Evolutionary conservation across 1,140 invertebrate species (phyloP).

Genomic region (Listronotus oregonensis): DNA sequence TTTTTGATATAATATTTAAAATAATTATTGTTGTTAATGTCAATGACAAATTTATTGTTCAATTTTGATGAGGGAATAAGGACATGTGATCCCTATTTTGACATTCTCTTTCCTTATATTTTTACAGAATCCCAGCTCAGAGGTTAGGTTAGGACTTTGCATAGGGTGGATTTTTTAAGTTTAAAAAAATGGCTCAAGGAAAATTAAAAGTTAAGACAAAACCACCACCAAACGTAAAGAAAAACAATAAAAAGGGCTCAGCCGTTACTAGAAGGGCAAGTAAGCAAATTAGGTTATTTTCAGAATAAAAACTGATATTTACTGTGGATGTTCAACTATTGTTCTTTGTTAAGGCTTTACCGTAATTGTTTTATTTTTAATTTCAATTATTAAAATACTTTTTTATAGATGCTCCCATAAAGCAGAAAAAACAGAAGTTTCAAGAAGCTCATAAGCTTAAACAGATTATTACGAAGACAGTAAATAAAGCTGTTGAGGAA

Average conservation of each 20-base stretch:
- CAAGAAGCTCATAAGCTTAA: constrained; percentile 66
- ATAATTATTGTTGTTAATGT: too few species aligned
- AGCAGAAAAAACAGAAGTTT: constrained; percentile 65
- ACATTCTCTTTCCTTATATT: too few species aligned
- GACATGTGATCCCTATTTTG: too few species aligned
- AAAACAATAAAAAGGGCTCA: constrained; percentile 58
- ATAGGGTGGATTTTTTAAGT: too few species aligned
- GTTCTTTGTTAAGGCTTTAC: too few species aligned
- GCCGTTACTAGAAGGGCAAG: constrained; percentile 60
- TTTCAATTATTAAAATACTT: neutral
- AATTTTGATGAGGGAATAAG: too few species aligned
- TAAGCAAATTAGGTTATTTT: constrained; percentile 48
- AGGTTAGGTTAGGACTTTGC: too few species aligned
- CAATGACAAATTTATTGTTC: too few species aligned
- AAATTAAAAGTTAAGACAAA: constrained; percentile 66
- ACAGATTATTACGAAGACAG: constrained; percentile 64
- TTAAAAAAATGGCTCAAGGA: constrained; percentile 65
- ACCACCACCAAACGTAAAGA: constrained; percentile 57
- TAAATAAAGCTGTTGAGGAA: constrained; percentile 66
- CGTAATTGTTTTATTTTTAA: constrained; percentile 1
- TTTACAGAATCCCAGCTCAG: too few species aligned
- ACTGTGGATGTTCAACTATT: too few species aligned
- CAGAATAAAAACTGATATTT: too few species aligned
- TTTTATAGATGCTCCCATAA: constrained; percentile 63
- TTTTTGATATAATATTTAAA: too few species aligned